Conservation (phyloP, 2,797 vertebrate species). For the Tiaroga cobitis region DNA sequence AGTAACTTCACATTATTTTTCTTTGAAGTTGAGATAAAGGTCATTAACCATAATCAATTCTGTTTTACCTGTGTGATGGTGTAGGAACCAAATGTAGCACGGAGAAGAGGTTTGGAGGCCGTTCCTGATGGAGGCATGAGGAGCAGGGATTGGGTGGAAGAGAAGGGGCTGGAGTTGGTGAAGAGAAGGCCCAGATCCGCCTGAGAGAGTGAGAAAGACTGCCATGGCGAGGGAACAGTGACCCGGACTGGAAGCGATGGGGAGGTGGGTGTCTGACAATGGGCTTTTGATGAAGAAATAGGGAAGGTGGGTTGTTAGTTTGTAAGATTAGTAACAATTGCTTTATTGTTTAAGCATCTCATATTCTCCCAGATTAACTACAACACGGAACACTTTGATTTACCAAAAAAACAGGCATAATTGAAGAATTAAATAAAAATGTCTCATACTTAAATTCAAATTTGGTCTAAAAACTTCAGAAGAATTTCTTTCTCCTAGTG, state of each 20-base stretch:
- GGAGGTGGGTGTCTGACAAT: slow-evolving; percentile 63
- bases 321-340: neutral
- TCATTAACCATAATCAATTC: neutral
- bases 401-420: neutral
- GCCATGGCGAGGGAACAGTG: slow-evolving; percentile 67
- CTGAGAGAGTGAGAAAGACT: slow-evolving; percentile 71
- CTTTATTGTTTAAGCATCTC: neutral
- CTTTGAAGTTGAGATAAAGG: neutral
- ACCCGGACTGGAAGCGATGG: slow-evolving; percentile 72
- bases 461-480: too few species aligned
- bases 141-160: slow-evolving; percentile 73
- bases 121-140: slow-evolving; percentile 62
- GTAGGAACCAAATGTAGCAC: slow-evolving; percentile 75
- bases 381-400: neutral
- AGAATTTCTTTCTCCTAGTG: neutral
- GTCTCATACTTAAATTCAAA: neutral
- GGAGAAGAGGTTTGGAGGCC: slow-evolving; percentile 61
- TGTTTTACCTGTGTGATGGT: slow-evolving; percentile 72
- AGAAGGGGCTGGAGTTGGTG: slow-evolving; percentile 78
- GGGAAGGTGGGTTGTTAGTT: neutral
- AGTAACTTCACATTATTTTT: neutral
- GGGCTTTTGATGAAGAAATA: slow-evolving; percentile 52
- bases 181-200: slow-evolving; percentile 72
- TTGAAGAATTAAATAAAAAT: neutral
- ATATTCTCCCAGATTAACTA: neutral